Evolutionary conservation across 2,888 invertebrate genomes (phyloP).

Genomic region (Mactromeris polynyma): DNA sequence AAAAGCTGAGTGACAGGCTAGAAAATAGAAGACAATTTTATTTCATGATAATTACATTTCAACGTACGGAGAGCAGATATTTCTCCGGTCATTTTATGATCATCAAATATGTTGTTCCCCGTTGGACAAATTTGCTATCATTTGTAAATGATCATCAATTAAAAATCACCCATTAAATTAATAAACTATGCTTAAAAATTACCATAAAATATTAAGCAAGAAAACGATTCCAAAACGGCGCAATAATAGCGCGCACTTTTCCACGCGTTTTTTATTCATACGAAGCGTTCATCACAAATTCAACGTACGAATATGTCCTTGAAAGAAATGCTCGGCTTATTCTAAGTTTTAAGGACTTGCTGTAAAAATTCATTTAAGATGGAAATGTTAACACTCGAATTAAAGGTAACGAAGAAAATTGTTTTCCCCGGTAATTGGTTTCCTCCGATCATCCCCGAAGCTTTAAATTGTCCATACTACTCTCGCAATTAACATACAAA

Average conservation of each 20-base stretch:
- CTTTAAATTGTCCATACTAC: not conserved
- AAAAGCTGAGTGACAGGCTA: slow-evolving; percentile 58
- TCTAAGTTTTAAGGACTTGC: not conserved
- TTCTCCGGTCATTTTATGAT: slow-evolving; percentile 41
- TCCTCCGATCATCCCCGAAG: not conserved
- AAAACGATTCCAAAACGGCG: not conserved
- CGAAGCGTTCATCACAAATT: not conserved
- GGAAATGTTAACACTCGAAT: slow-evolving; percentile 13
- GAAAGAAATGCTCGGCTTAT: not conserved
- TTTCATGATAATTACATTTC: slow-evolving; percentile 45
- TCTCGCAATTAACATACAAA: slow-evolving; percentile 34
- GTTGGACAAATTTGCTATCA: slow-evolving; percentile 28
- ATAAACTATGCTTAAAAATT: slow-evolving; percentile 12
- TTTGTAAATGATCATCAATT: slow-evolving; percentile 20
- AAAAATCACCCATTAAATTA: slow-evolving; percentile 20
- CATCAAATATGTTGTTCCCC: slow-evolving; percentile 30
- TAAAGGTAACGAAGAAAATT: slow-evolving; percentile 4
- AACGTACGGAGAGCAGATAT: slow-evolving; percentile 26
- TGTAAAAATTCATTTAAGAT: not conserved
- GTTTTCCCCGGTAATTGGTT: not conserved
- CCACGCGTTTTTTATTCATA: not conserved
- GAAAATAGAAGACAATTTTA: slow-evolving; percentile 47
- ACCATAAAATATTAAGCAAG: slow-evolving; percentile 12
- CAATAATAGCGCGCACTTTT: not conserved
- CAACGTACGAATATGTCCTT: not conserved